Evolutionary conservation across 2,888 invertebrate genomes (phyloP), one percentile per base, ranked within the genome.

Genomic region (Lasioglossum zephyrum): DNA sequence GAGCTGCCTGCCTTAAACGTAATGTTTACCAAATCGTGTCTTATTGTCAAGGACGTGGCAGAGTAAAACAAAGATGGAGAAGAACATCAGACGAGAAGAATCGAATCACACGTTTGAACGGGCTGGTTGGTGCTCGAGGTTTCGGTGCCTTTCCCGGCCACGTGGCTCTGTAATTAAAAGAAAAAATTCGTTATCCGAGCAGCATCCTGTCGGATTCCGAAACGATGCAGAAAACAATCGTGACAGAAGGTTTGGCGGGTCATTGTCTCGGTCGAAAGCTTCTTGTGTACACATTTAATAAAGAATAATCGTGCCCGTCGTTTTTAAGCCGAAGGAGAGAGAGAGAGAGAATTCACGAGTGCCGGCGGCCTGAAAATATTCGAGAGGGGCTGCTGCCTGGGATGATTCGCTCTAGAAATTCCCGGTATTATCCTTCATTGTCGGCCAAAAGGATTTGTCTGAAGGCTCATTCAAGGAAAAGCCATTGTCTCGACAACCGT

Each of bases 171-270:
- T 69, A 77, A 77, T 77, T 69, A 69, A 69, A 77, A 69, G 8
- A 66, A 69, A 39, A 69, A 69, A 39, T 77, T 77, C 49, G 49
- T 53, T 77, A 49, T 69, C 22, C 66, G 69, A 39, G 39, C 49
- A 47, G 26, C n/a, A 39, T 77, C 49, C 49, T 53, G 49, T 49
- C 47, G 69, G n/a, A 39, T 49, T 77, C 77, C 22, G 69, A 49
- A 69, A 69, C 77, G 9, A 49, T 49, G 69, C 53, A 66, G 77
- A 53, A 77, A 77, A 77, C 69, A 77, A 77, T 77, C 77, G 69
- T 2, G 36, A 77, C 77, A 8, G 53, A 1, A 8, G 53, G 53
- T 8, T 22, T 22, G 8, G 26, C 36, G 49, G 39, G 8, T 69
- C 47, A 77, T 77, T 77, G 77, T 77, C 26, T 69, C 47, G 47